These are phyloP conservation scores for Holothuria leucospilota DNA, from an alignment of 53 echinoderm and acorn worm species.

Conservation along the genomic window DNA sequence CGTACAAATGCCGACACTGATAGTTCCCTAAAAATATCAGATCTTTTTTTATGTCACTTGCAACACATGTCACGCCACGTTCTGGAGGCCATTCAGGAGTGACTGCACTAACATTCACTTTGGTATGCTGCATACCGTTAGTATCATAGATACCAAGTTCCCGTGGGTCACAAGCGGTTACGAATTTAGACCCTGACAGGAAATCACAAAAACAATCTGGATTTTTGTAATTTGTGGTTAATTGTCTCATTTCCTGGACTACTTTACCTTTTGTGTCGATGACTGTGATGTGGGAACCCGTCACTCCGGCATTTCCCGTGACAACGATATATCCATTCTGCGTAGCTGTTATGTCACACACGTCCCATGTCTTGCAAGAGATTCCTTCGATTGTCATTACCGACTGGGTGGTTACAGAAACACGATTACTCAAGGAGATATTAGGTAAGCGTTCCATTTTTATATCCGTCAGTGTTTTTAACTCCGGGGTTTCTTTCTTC, in stretches of 20 bases:
- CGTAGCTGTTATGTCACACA: background rate
- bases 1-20: no score
- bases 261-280: background rate
- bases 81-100: background rate
- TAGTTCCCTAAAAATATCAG: no score
- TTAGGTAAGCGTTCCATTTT: background rate
- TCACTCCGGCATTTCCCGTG: background rate
- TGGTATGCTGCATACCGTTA: no score
- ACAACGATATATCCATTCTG: background rate
- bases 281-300: background rate
- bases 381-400: background rate
- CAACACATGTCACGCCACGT: background rate
- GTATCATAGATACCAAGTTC: conserved; percentile 4
- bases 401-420: background rate
- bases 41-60: no score
- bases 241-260: no score
- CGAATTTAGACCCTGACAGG: background rate
- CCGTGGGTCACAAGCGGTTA: background rate
- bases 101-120: background rate
- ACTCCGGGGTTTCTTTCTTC: background rate
- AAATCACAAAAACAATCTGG: background rate
- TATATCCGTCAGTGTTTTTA: background rate
- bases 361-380: background rate
- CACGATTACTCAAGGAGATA: no score
- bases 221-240: no score